Base-by-base conservation (phyloP, 2,888 invertebrate genomes). In the Podotricha telesiphe region DNA sequence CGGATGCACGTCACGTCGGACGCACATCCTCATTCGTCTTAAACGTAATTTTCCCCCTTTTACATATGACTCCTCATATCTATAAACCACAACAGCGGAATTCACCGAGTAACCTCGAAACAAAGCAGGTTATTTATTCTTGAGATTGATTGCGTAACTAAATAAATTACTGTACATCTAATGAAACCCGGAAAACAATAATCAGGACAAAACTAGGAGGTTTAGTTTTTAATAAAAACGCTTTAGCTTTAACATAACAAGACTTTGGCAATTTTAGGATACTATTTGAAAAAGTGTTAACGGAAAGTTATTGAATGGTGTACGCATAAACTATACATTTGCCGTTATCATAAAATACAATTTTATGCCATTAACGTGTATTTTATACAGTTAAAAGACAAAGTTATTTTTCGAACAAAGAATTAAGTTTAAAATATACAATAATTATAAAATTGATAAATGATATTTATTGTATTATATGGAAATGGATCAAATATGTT, bases 1-100 rank as follows among this genome's bases (percentile, higher is more conserved):
- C 87, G 88, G 89, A 89, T 80, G 80, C 82, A 80, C 89, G 88
- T 91, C 90, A 88, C 84, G 79, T 86, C 85, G 84, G 85, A 88
- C 89, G 89, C 85, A 88, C 88, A 87, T 90, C 89, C 91, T 87
- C 83, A 78, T 81, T 71, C 71, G 61, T 69, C 83, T 83, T 80
- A 78, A 82, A 84, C 82, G 82, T 85, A 86, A 85, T 87, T 86
- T 84, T 83, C 82, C 81, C 81, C 82, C 82, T 84, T 86, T 86
- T 84, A 86, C 81, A 82, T 82, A 80, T 55, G 65, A 70, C 68
- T 71, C 63, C 78, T 64, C 62, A 69, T 67, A 69, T 67, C 78
- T 80, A 78, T 78, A 79, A 74, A 78, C 76, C 73, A 80, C 81
- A 82, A 78, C 80, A 53, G n/a, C 63, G 78, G 78, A 80, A 76